A percentile compares a stretch with the other conserved stretches of the same genome.
Evolutionary conservation across 2,888 invertebrate species (phyloP).

Genomic region (Platycheirus rosarum): DNA sequence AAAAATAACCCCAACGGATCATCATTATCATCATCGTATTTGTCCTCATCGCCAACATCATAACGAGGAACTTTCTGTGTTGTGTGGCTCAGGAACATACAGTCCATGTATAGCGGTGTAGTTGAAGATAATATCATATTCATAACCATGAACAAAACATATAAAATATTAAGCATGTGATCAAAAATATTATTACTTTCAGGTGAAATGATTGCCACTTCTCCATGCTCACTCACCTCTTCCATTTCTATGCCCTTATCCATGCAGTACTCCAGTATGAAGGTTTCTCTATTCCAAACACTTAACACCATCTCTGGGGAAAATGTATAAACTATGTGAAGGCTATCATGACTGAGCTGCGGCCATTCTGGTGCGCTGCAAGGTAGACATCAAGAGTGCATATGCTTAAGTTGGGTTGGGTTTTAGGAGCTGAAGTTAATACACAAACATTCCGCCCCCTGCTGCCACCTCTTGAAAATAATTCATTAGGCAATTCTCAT

Average conservation of each 20-base stretch:
- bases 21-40: constrained; percentile 9
- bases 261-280: constrained; percentile 6
- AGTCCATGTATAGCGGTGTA: neutral
- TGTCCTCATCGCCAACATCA: constrained; percentile 19
- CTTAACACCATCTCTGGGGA: constrained; percentile 32
- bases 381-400: constrained; percentile 30
- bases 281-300: constrained; percentile 45
- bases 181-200: constrained; percentile 71
- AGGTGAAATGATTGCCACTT: constrained; percentile 50
- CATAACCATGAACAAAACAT: constrained; percentile 33
- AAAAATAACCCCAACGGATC: constrained; percentile 49
- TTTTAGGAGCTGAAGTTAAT: neutral
- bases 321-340: constrained; percentile 24
- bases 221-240: neutral
- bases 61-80: neutral
- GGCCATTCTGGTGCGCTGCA: constrained; percentile 41
- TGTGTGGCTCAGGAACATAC: neutral
- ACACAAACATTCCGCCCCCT: constrained; percentile 17
- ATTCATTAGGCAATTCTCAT: constrained; percentile 74
- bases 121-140: constrained; percentile 29
- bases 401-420: constrained; percentile 54
- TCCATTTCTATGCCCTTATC: neutral
- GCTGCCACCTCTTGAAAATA: constrained; percentile 57
- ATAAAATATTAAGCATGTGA: constrained; percentile 70
- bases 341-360: constrained; percentile 9